These are phyloP conservation scores for Epizoanthus fatuus DNA, from an alignment of 92 coral and sea anemone genomes.

Conservation along the genomic window DNA sequence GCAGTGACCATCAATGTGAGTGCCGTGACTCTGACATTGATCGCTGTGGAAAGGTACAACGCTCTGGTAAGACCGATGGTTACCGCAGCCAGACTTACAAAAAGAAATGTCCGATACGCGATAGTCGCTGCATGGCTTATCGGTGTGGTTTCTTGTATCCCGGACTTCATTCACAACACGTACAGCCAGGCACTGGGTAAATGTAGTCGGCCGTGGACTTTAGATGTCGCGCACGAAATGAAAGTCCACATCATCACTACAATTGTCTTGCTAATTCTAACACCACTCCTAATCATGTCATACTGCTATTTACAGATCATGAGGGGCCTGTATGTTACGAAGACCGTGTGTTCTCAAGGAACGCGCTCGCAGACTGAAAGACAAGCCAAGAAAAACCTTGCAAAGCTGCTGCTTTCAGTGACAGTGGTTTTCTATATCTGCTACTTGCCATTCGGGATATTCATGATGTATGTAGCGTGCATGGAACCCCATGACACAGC, in stretches of 20 bases:
- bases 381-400: conserved; percentile 63
- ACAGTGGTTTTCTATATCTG: conserved; percentile 56
- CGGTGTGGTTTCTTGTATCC: conserved; percentile 18
- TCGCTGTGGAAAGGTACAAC: conserved; percentile 69
- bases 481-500: neutral
- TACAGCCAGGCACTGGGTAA: neutral
- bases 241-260: conserved; percentile 54
- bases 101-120: conserved; percentile 18
- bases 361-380: neutral
- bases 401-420: conserved; percentile 55
- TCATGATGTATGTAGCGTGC: conserved; percentile 31
- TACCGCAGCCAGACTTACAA: conserved; percentile 4
- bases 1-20: conserved; percentile 64
- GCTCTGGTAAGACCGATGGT: conserved; percentile 58
- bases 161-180: neutral
- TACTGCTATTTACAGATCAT: conserved; percentile 62
- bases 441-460: conserved; percentile 59
- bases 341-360: conserved; percentile 52
- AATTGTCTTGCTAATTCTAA: conserved; percentile 25
- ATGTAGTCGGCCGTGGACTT: conserved; percentile 21
- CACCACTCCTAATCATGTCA: conserved; percentile 23
- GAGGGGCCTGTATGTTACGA: conserved; percentile 56
- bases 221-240: conserved; percentile 31
- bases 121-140: neutral
- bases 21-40: conserved; percentile 17